Percentiles rank a stretch among this genome's conserved stretches.
phyloP scores from a whole-genome alignment of 2,113 vertebrate genomes.

The Petrocephalus microphthalmus region DNA sequence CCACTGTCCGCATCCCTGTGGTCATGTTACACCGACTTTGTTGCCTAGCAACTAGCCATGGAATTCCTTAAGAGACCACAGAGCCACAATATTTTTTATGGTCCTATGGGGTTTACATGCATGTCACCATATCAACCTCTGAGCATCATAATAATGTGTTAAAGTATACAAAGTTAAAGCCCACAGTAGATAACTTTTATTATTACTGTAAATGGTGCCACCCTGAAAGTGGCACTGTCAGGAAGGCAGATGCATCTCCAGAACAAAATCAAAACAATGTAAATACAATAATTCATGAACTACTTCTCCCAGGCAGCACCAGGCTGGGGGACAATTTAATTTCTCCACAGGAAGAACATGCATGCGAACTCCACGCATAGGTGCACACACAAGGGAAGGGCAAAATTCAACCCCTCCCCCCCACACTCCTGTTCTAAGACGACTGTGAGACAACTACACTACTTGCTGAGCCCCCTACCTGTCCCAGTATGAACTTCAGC shows the following conservation, averaged over 20 bases:
- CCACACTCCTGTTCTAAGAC: too few species aligned
- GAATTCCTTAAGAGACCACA: slow-evolving; percentile 42
- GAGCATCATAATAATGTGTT: not conserved
- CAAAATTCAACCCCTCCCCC: too few species aligned
- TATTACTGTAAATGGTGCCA: not conserved
- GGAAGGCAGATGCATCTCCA: not conserved
- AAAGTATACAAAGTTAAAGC: not conserved
- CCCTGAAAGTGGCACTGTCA: not conserved
- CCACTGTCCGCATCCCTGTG: slow-evolving; percentile 25
- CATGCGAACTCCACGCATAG: too few species aligned
- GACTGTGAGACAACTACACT: not conserved
- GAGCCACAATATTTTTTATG: slow-evolving; percentile 41
- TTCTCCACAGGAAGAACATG: too few species aligned
- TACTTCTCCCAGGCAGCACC: not conserved
- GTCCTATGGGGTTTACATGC: slow-evolving; percentile 13
- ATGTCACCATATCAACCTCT: not conserved
- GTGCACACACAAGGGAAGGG: too few species aligned
- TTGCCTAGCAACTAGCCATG: slow-evolving; percentile 63
- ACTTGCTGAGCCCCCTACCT: not conserved
- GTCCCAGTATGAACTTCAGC: not conserved
- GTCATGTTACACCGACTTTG: slow-evolving; percentile 43
- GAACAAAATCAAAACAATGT: not conserved
- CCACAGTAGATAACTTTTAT: not conserved
- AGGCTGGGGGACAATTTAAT: too few species aligned
- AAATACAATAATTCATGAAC: not conserved